phyloP scores from a whole-genome alignment of 2,888 invertebrate genomes.

The Calameuta pallipes region DNA sequence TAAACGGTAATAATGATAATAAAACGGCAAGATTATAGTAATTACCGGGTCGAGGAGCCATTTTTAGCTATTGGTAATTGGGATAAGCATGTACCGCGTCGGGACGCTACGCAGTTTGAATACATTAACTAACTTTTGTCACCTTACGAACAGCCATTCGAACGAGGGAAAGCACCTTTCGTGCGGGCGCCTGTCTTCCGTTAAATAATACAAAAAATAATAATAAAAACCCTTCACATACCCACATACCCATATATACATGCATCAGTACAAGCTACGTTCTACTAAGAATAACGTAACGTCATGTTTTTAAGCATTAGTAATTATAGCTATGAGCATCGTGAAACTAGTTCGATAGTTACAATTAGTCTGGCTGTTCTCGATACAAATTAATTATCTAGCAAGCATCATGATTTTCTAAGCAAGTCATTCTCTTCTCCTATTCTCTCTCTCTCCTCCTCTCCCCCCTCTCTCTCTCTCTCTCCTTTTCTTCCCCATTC shows the following conservation, averaged over 20 bases:
- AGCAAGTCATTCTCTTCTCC: neutral
- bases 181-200: neutral
- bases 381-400: neutral
- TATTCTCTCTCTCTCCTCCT: neutral
- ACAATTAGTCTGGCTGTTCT: neutral
- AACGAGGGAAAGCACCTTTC: neutral
- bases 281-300: neutral
- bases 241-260: neutral
- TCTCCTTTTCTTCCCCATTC: neutral
- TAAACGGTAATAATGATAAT: constrained; percentile 55
- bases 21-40: constrained; percentile 52
- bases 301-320: neutral
- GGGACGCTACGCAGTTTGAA: constrained; percentile 34
- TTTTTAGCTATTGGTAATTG: constrained; percentile 31
- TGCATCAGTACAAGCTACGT: neutral
- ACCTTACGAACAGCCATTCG: constrained; percentile 19
- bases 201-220: neutral
- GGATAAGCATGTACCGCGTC: constrained; percentile 24
- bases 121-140: constrained; percentile 49
- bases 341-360: neutral
- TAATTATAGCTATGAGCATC: neutral
- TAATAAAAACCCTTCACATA: neutral
- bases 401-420: neutral
- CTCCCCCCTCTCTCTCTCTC: too few relatives aligned
- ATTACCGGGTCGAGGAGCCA: constrained; percentile 39